Evolutionary conservation across 1,140 invertebrate species (phyloP).

Genomic region (Cydia fagiglandana): DNA sequence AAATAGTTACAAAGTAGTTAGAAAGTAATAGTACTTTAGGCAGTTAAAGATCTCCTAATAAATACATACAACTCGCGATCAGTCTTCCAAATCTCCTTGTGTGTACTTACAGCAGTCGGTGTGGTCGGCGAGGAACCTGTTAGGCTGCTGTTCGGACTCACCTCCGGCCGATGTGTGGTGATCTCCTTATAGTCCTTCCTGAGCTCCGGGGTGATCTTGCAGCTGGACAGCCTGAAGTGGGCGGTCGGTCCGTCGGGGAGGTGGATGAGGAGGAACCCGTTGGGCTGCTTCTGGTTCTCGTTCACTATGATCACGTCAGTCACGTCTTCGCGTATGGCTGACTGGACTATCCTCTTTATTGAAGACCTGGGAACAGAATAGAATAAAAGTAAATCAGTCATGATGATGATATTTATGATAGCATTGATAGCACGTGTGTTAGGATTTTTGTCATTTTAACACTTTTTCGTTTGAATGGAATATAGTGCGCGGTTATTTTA

Average conservation of each 20-base stretch:
- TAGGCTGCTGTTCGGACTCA: constrained; percentile 80
- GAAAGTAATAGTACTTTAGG: no score
- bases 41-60: no score
- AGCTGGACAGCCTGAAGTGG: constrained; percentile 89
- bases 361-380: constrained; percentile 81
- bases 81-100: no score
- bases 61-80: no score
- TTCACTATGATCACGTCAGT: constrained; percentile 97
- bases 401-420: no score
- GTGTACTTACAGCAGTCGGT: no score
- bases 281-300: constrained; percentile 94
- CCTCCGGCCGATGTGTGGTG: constrained; percentile 92
- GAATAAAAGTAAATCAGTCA: no score
- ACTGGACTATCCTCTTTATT: constrained; percentile 95
- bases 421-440: no score
- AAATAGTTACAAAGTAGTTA: no score
- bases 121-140: constrained; percentile 95
- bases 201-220: constrained; percentile 90
- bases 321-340: constrained; percentile 87
- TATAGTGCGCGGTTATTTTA: no score
- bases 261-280: constrained; percentile 95
- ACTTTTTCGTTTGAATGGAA: no score
- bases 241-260: constrained; percentile 98
- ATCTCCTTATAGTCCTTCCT: constrained; percentile 88
- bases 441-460: no score